Percentiles rank a stretch among this genome's conserved stretches.
Conservation (phyloP, 2,888 invertebrate species). For the Nemotelus nigrinus region DNA sequence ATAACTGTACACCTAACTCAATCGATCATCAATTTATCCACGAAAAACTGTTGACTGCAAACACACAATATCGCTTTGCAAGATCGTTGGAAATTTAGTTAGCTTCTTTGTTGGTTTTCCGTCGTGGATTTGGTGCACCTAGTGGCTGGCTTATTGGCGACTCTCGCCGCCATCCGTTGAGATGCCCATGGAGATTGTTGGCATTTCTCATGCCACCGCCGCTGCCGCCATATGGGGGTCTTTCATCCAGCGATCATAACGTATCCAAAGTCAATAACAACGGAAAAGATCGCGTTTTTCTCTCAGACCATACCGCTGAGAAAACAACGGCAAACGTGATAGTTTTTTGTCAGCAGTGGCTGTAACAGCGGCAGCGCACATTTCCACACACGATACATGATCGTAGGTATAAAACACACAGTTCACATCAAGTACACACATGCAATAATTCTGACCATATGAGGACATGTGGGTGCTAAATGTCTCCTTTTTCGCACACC, state of each 20-base stretch:
- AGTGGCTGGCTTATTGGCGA: slow-evolving; percentile 3
- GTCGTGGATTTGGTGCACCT: slow-evolving; percentile 10
- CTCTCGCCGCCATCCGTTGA: neutral
- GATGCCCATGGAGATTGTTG: neutral
- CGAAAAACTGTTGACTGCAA: no score
- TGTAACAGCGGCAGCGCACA: no score
- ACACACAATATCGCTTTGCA: neutral
- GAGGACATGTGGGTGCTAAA: slow-evolving; percentile 46
- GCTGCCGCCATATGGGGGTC: neutral
- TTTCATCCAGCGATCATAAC: neutral
- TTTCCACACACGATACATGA: slow-evolving; percentile 2
- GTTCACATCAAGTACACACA: slow-evolving; percentile 27
- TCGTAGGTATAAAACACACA: neutral
- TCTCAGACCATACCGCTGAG: neutral
- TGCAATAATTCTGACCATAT: slow-evolving; percentile 34
- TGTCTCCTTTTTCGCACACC: slow-evolving; percentile 6
- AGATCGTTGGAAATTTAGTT: slow-evolving; percentile 9
- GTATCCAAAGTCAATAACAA: slow-evolving; percentile 11
- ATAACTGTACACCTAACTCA: no score
- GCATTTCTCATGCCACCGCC: slow-evolving; percentile 11
- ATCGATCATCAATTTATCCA: no score
- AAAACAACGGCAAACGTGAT: slow-evolving; percentile 18
- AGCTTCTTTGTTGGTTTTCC: slow-evolving; percentile 9
- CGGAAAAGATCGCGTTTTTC: neutral
- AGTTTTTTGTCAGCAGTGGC: slow-evolving; percentile 12